Percentiles rank a stretch among this genome's conserved stretches.
Conservation (phyloP, 2,888 invertebrate genomes). For the Epinotia brunnichana region DNA sequence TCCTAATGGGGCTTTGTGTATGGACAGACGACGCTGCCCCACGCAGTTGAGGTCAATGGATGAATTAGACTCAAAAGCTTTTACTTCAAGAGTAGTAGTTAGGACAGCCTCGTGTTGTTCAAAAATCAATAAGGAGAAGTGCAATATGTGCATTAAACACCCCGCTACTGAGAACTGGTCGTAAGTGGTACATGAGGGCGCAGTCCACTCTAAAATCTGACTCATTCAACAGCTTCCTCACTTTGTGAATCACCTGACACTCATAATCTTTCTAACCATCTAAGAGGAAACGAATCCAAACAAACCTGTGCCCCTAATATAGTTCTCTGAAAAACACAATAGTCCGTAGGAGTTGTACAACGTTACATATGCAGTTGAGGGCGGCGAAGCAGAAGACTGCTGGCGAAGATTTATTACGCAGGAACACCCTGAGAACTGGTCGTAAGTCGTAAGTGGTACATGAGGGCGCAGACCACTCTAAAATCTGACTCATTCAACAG, state of each 20-base stretch:
- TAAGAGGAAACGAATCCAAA: slow-evolving; percentile 11
- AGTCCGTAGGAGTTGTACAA: slow-evolving; percentile 10
- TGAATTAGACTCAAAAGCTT: too few relatives aligned
- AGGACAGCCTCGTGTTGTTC: too few relatives aligned
- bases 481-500: slow-evolving; percentile 5
- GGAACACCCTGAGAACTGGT: background rate
- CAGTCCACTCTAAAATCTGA: slow-evolving; percentile 8
- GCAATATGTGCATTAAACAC: too few relatives aligned
- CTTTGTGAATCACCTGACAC: slow-evolving; percentile 21
- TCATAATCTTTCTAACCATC: slow-evolving; percentile 15
- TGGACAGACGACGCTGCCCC: too few relatives aligned
- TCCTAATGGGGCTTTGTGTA: too few relatives aligned
- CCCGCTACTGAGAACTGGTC: too few relatives aligned
- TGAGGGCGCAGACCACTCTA: background rate
- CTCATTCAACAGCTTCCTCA: background rate
- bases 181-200: background rate
- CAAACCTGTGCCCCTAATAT: slow-evolving; percentile 22
- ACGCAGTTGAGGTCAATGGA: too few relatives aligned
- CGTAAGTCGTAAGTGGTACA: too few relatives aligned
- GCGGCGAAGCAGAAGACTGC: background rate
- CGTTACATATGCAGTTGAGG: background rate
- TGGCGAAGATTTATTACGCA: background rate
- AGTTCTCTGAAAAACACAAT: slow-evolving; percentile 21
- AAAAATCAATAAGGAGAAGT: too few relatives aligned
- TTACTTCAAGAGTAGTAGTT: too few relatives aligned